Conservation (phyloP, 1,140 invertebrate genomes). For the Trichogramma pretiosum region DNA sequence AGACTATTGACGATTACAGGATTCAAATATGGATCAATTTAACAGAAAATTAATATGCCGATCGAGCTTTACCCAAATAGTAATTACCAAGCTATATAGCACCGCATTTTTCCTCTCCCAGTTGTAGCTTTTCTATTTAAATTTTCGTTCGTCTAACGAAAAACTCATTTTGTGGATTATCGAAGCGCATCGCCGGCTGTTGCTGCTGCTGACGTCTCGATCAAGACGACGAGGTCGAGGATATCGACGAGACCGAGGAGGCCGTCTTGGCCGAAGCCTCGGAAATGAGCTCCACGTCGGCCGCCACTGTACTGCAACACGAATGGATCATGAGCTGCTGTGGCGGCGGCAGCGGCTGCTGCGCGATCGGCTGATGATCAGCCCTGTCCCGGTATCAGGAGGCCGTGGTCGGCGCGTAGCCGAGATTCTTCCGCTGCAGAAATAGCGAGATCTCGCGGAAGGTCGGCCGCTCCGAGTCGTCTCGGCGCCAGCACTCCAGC, state of each 20-base stretch:
- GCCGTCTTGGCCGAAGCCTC: no score
- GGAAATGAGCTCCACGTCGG: no score
- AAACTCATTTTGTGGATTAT: no score
- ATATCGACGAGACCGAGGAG: no score
- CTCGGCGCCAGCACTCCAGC: slow-evolving; percentile 80
- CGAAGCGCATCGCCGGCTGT: slow-evolving; percentile 9
- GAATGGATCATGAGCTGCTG: no score
- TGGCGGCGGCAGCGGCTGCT: no score
- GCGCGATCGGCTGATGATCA: not conserved
- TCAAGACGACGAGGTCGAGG: not conserved
- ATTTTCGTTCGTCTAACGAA: slow-evolving; percentile 14
- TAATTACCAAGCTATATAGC: not conserved
- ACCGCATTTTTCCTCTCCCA: not conserved
- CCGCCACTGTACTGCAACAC: no score
- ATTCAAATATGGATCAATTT: not conserved
- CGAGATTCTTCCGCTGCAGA: slow-evolving; percentile 74
- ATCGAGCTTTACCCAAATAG: not conserved
- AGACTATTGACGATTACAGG: slow-evolving; percentile 13
- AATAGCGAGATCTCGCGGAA: slow-evolving; percentile 84
- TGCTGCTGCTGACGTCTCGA: not conserved
- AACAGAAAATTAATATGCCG: not conserved
- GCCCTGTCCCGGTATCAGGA: slow-evolving; percentile 42
- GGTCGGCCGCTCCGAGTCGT: slow-evolving; percentile 67
- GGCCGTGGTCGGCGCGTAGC: slow-evolving; percentile 57
- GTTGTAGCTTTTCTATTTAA: not conserved